Percentiles rank a stretch among this genome's conserved stretches.
These are phyloP conservation scores for Rhamphomyia laevipes DNA, from an alignment of 2,888 invertebrate species.

Conservation along the genomic window DNA sequence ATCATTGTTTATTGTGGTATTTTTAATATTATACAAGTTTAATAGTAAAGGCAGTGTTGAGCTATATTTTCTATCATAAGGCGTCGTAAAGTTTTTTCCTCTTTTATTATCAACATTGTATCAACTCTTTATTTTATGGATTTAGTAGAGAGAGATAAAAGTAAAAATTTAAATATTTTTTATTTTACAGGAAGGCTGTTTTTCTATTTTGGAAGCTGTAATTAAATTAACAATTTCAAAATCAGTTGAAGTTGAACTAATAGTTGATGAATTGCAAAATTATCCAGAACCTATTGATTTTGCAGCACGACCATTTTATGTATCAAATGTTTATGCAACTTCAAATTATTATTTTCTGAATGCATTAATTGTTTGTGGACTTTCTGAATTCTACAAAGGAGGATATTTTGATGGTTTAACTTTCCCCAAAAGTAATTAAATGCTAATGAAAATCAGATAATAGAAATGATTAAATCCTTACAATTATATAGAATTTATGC, in stretches of 20 bases:
- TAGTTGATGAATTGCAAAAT: neutral
- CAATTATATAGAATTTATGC: slow-evolving; percentile 2
- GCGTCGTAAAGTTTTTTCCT: too few relatives aligned
- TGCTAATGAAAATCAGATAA: neutral
- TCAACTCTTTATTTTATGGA: too few relatives aligned
- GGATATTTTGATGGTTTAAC: slow-evolving; percentile 9
- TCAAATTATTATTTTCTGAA: slow-evolving; percentile 4
- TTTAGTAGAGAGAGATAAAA: too few relatives aligned
- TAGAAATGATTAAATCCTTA: neutral
- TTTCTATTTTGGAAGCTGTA: slow-evolving; percentile 9
- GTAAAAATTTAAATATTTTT: too few relatives aligned
- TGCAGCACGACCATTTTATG: slow-evolving; percentile 10
- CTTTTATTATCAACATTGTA: too few relatives aligned
- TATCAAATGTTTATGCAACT: slow-evolving; percentile 7
- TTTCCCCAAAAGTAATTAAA: slow-evolving; percentile 12
- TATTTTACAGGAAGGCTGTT: slow-evolving; percentile 6
- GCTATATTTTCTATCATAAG: too few relatives aligned
- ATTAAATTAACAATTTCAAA: slow-evolving; percentile 7
- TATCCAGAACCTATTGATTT: slow-evolving; percentile 1
- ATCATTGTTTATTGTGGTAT: too few relatives aligned
- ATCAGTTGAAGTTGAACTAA: neutral
- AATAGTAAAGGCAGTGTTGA: too few relatives aligned
- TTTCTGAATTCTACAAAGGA: slow-evolving; percentile 2
- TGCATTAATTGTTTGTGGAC: slow-evolving; percentile 7
- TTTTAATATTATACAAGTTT: too few relatives aligned